Evolutionary conservation across 2,888 invertebrate genomes (phyloP), one percentile per base, ranked within the genome.

Genomic region (Parnassius orleans): DNA sequence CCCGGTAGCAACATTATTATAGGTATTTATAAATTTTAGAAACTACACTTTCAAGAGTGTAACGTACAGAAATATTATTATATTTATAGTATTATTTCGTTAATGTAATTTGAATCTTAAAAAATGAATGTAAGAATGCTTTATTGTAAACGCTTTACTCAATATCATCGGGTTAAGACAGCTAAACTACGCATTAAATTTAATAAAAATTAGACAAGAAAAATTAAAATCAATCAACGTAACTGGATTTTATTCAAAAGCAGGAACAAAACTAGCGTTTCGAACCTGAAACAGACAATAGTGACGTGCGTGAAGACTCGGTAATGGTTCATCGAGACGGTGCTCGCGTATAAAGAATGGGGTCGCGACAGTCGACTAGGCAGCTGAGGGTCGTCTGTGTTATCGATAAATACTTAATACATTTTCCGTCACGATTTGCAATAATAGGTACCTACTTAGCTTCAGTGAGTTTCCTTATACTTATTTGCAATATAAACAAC

Each of bases 271-370:
- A 73, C 72, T 70, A 73, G 66, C 68, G 66, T 63, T 63, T 63
- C 60, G 60, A 60, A 64, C 61, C 65, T 64, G 67, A 78, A 83
- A 80, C 77, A 80, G 76, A 86, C 81, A 86, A 85, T 87, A 87
- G 87, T 82, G 86, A 83, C 83, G 86, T 78, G 80, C 77, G 78
- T 76, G 77, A 68, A 75, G 74, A 73, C 70, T 83, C 76, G 81
- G 75, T 75, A 76, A 81, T 81, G 75, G 77, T 77, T 79, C 79
- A 80, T 82, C 83, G 86, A 83, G 81, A 81, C 69, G 71, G 72
- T 76, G 74, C 78, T 75, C 69, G 71, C 72, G 70, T 67, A 76
- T 75, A 83, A 80, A 81, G 81, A 78, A 70, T 68, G 69, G 61
- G 75, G 75, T 72, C 74, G 70, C 74, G 70, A 54, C 64, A 44